Conservation (phyloP, 2,113 vertebrate genomes). For the Trichomycterus rosablanca region DNA sequence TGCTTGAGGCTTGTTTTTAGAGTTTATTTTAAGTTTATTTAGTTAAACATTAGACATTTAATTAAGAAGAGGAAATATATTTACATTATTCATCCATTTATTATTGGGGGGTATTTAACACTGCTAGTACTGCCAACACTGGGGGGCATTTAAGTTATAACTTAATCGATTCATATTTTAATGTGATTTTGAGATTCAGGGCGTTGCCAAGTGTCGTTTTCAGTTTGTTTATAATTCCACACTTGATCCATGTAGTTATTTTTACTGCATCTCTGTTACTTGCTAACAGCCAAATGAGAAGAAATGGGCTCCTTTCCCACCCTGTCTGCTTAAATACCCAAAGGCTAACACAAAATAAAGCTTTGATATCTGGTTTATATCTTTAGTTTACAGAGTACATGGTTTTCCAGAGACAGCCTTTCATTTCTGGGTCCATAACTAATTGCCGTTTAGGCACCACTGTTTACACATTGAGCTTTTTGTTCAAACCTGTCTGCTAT, state of each 20-base stretch:
- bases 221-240: neutral
- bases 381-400: slow-evolving; percentile 31
- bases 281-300: slow-evolving; percentile 5
- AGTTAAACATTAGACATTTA: too few relatives aligned
- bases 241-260: neutral
- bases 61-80: too few relatives aligned
- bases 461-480: slow-evolving; percentile 1
- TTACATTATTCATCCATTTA: too few relatives aligned
- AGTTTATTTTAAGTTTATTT: too few relatives aligned
- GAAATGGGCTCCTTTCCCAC: slow-evolving; percentile 31
- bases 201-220: too few relatives aligned
- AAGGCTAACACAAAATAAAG: slow-evolving; percentile 43
- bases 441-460: slow-evolving; percentile 46
- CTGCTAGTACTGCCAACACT: too few relatives aligned
- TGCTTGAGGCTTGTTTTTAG: too few relatives aligned
- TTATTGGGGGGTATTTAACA: too few relatives aligned
- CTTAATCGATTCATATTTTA: too few relatives aligned
- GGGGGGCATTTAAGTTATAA: too few relatives aligned
- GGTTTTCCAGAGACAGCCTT: slow-evolving; percentile 47
- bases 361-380: slow-evolving; percentile 43
- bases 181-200: too few relatives aligned
- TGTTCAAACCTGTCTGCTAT: too few relatives aligned
- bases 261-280: neutral
- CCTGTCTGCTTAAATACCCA: slow-evolving; percentile 40
- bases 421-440: slow-evolving; percentile 50